These are phyloP conservation scores for Junco hyemalis DNA, from an alignment of 2,113 vertebrate genomes.

Conservation along the genomic window DNA sequence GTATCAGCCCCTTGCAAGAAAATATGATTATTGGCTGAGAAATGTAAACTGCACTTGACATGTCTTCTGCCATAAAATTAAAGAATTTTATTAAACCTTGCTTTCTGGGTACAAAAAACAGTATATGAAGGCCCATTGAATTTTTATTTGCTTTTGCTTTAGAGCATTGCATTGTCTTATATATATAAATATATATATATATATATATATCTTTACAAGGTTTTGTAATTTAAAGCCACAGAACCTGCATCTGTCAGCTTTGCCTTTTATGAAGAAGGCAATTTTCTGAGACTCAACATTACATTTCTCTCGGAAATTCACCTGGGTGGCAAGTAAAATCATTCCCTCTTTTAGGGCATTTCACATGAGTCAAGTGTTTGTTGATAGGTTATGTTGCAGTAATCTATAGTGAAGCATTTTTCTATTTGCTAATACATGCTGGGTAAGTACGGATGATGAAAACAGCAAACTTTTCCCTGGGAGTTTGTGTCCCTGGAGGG, in stretches of 20 bases:
- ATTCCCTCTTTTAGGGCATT: background rate
- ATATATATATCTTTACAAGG: constrained; percentile 15
- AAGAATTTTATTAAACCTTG: constrained; percentile 78
- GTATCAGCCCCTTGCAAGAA: constrained; percentile 74
- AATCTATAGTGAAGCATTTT: background rate
- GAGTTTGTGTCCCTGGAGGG: background rate
- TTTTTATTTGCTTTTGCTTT: constrained; percentile 75
- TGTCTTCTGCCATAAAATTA: constrained; percentile 74
- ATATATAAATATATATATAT: background rate
- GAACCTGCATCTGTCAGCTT: constrained; percentile 22
- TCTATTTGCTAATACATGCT: background rate
- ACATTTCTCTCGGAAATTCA: background rate
- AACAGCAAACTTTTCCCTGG: background rate
- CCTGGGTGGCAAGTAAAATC: background rate
- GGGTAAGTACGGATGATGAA: background rate
- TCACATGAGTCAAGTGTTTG: background rate
- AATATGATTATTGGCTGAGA: constrained; percentile 80
- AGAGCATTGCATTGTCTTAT: constrained; percentile 22
- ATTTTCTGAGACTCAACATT: background rate
- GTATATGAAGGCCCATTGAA: constrained; percentile 57
- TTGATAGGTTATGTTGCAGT: background rate
- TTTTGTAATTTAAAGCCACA: constrained; percentile 55
- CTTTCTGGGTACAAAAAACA: constrained; percentile 57
- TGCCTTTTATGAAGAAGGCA: constrained; percentile 14
- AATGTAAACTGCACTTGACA: constrained; percentile 81